Conservation (phyloP, 2,888 invertebrate species). For the Atherix ibis region DNA sequence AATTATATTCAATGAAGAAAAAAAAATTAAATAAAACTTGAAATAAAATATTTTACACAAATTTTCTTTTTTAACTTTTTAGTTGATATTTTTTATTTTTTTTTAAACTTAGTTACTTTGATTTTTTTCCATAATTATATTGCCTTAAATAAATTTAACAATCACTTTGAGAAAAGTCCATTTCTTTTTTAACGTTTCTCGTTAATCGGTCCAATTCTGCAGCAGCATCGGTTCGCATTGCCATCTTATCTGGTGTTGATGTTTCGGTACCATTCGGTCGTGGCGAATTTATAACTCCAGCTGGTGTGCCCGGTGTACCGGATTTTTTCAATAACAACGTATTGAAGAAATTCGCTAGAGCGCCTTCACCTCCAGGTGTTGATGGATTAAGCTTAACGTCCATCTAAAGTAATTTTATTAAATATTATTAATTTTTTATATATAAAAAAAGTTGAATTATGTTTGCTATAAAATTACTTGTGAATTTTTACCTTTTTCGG, state of each 20-base stretch:
- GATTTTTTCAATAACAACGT: conserved; percentile 91
- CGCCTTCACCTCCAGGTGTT: conserved; percentile 77
- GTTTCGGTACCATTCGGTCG: conserved; percentile 23
- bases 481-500: conserved; percentile 30
- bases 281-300: conserved; percentile 31
- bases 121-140: not conserved
- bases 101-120: not conserved
- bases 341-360: conserved; percentile 95
- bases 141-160: too few relatives aligned
- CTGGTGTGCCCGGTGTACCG: conserved; percentile 47
- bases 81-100: not conserved
- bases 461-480: conserved; percentile 3
- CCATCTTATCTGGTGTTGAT: conserved; percentile 45
- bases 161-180: conserved; percentile 32
- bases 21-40: too few relatives aligned
- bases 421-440: too few relatives aligned
- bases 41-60: too few relatives aligned
- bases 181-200: conserved; percentile 38
- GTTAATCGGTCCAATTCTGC: conserved; percentile 84
- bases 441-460: too few relatives aligned
- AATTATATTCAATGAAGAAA: too few relatives aligned
- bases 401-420: too few relatives aligned
- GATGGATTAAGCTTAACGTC: conserved; percentile 60
- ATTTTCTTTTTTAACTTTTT: too few relatives aligned
- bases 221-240: conserved; percentile 76